phyloP scores from a whole-genome alignment of 2,888 invertebrate genomes.

The Ctena decussata region DNA sequence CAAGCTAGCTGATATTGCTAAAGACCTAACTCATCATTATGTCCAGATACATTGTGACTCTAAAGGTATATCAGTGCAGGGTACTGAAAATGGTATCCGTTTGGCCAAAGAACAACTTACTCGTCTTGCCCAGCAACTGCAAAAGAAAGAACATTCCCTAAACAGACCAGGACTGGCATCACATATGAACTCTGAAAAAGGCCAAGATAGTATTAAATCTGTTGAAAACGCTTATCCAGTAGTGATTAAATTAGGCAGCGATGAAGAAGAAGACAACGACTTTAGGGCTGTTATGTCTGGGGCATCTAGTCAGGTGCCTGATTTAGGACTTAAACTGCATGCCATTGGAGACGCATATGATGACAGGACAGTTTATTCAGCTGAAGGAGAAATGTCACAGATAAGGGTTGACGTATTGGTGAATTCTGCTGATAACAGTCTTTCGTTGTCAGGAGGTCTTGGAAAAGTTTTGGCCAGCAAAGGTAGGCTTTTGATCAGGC shows the following conservation, averaged over 20 bases:
- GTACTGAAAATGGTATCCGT: neutral
- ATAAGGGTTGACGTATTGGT: conserved; percentile 40
- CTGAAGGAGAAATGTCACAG: conserved; percentile 51
- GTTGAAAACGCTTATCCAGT: neutral
- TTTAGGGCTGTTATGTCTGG: neutral
- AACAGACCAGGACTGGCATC: neutral
- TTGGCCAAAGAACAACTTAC: neutral
- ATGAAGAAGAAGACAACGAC: neutral
- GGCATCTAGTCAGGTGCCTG: neutral
- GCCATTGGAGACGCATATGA: conserved; percentile 25
- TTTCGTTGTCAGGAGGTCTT: conserved; percentile 37
- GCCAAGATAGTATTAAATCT: neutral
- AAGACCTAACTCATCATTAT: neutral
- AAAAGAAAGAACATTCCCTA: neutral
- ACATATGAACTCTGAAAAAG: neutral
- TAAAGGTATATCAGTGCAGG: neutral
- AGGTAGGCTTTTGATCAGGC: conserved; percentile 8
- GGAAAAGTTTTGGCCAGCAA: conserved; percentile 29
- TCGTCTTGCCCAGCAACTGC: neutral
- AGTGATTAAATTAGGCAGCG: neutral
- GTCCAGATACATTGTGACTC: neutral
- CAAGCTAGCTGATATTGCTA: neutral
- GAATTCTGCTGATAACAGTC: conserved; percentile 29
- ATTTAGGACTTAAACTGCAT: neutral
- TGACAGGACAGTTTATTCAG: conserved; percentile 31